Conservation (phyloP, 2,797 vertebrate species). For the Poeciliopsis turneri region DNA sequence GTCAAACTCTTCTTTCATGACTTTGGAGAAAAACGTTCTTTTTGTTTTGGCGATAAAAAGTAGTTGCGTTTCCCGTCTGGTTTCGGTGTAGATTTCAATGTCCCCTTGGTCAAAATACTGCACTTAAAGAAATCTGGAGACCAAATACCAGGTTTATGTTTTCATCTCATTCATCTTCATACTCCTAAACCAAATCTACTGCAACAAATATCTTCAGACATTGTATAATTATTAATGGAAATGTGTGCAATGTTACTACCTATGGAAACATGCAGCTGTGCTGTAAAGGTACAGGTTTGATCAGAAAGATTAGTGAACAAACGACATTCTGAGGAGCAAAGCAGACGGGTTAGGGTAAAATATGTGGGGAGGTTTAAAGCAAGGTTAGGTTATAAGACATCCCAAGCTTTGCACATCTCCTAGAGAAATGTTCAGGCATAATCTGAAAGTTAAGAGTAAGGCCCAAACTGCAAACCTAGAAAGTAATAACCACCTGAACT, state of each 20-base stretch:
- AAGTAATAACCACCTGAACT: not conserved
- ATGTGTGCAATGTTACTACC: no score
- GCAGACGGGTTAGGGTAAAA: not conserved
- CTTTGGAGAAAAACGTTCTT: conserved; percentile 17
- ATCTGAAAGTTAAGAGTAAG: not conserved
- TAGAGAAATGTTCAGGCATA: not conserved
- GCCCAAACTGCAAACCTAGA: not conserved
- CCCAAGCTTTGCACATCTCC: not conserved
- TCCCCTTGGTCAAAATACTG: not conserved
- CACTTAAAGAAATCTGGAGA: not conserved
- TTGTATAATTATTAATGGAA: not conserved
- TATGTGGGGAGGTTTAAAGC: not conserved
- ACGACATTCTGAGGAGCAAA: not conserved
- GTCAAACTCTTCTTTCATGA: conserved; percentile 27
- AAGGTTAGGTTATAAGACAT: not conserved
- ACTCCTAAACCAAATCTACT: not conserved
- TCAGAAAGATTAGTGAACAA: not conserved
- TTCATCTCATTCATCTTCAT: no score
- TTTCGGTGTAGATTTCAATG: not conserved
- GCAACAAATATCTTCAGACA: not conserved
- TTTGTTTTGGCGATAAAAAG: not conserved
- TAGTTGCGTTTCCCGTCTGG: not conserved
- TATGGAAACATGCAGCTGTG: not conserved
- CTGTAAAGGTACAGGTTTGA: not conserved
- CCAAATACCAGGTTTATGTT: not conserved